phyloP scores from a whole-genome alignment of 1,140 invertebrate genomes.

The Drosophila cardini region DNA sequence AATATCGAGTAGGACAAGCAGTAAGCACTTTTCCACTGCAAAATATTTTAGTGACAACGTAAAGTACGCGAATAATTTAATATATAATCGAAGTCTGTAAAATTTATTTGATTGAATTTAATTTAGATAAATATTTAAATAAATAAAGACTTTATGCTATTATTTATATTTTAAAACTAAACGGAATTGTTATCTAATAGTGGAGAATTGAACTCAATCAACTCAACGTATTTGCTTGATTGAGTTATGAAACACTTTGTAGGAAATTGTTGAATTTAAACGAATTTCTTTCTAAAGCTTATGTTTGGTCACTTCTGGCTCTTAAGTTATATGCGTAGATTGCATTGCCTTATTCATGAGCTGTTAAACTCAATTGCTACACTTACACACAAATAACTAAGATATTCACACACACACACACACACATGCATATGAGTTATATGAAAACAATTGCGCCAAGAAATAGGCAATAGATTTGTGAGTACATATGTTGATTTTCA shows the following conservation, averaged over 20 bases:
- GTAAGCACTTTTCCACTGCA: neutral
- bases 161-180: too few species aligned
- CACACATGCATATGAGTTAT: neutral
- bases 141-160: too few species aligned
- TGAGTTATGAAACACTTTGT: neutral
- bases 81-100: too few species aligned
- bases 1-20: slow-evolving; percentile 37
- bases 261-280: neutral
- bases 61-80: too few species aligned
- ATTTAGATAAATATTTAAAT: too few species aligned
- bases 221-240: too few species aligned
- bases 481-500: slow-evolving; percentile 64
- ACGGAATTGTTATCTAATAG: too few species aligned
- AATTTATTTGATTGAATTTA: too few species aligned
- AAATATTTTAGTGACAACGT: too few species aligned
- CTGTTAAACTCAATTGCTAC: slow-evolving; percentile 65
- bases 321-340: slow-evolving; percentile 61
- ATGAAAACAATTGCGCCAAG: slow-evolving; percentile 56
- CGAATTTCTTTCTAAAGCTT: neutral
- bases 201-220: too few species aligned
- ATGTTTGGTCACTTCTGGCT: slow-evolving; percentile 49
- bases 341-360: slow-evolving; percentile 52
- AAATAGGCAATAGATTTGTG: slow-evolving; percentile 67
- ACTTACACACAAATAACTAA: slow-evolving; percentile 37
- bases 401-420: slow-evolving; percentile 6